Evolutionary conservation across 2,888 invertebrate species (phyloP).

Genomic region (Chrysotoxum bicinctum): DNA sequence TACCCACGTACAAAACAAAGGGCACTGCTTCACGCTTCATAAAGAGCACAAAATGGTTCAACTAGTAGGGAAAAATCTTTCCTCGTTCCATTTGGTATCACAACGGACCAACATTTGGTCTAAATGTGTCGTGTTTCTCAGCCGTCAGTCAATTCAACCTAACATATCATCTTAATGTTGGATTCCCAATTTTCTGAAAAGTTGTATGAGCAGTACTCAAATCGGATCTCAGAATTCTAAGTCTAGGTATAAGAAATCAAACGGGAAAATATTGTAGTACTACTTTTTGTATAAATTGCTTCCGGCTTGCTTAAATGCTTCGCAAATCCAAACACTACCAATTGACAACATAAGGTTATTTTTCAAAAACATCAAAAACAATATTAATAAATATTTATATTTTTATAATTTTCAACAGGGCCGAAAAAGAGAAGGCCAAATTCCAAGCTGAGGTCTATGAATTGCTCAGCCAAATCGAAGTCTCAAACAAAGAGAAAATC

Average conservation of each 20-base stretch:
- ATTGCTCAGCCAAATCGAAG: slow-evolving; percentile 97
- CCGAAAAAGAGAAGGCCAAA: slow-evolving; percentile 99
- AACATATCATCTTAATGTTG: no score
- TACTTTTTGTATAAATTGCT: not conserved
- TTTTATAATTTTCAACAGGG: slow-evolving; percentile 83
- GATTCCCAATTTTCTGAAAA: no score
- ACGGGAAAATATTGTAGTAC: not conserved
- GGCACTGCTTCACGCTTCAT: no score
- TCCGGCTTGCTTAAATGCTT: not conserved
- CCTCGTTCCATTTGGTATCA: no score
- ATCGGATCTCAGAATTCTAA: no score
- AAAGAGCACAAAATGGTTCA: no score
- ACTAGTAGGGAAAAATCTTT: no score
- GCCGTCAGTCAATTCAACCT: no score
- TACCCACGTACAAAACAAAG: no score
- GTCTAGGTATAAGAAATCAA: not conserved
- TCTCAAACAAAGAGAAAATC: slow-evolving; percentile 95
- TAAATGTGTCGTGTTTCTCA: no score
- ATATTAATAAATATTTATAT: slow-evolving; percentile 21
- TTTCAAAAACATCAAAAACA: not conserved
- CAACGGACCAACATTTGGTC: no score
- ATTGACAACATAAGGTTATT: not conserved
- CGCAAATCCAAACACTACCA: not conserved
- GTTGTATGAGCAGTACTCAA: no score
- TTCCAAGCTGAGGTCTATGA: slow-evolving; percentile 99